Percentiles rank a stretch among this genome's conserved stretches.
Evolutionary conservation across 2,113 vertebrate species (phyloP).

Genomic region (Rhadina sibilatrix): DNA sequence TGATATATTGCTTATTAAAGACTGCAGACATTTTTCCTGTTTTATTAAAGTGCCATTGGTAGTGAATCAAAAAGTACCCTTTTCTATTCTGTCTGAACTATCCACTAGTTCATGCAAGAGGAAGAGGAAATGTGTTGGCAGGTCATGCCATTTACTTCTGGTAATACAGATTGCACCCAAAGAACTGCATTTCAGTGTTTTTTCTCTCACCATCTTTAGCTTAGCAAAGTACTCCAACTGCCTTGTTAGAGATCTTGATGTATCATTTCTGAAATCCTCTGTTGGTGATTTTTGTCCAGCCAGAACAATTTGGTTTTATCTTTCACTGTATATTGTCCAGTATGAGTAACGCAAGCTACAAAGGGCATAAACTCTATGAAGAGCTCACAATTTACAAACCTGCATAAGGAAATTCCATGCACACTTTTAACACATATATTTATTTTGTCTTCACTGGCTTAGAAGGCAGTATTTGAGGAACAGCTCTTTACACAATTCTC

Average conservation of each 20-base stretch:
- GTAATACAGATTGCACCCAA: not conserved
- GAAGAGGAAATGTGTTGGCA: conserved; percentile 16
- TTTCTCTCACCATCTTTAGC: not conserved
- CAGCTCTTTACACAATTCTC: not conserved
- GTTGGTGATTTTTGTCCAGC: not conserved
- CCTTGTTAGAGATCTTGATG: not conserved
- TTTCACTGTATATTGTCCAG: not conserved
- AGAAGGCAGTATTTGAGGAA: not conserved
- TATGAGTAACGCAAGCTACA: not conserved
- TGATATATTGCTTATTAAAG: conserved; percentile 74
- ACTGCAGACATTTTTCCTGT: conserved; percentile 51
- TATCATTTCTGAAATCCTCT: conserved; percentile 2
- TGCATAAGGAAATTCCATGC: not conserved
- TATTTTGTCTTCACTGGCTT: not conserved
- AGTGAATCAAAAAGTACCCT: conserved; percentile 63
- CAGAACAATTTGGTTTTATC: not conserved
- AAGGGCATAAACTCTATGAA: not conserved
- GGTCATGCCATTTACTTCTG: not conserved
- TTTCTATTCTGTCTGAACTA: conserved; percentile 38
- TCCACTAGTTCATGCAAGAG: not conserved
- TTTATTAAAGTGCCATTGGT: conserved; percentile 60
- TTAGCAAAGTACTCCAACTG: not conserved
- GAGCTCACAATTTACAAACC: not conserved
- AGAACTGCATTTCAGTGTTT: not conserved
- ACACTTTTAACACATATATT: not conserved